Percentiles rank a stretch among this genome's conserved stretches.
Conservation (phyloP, 1,140 invertebrate genomes). For the Bombus picipes region DNA sequence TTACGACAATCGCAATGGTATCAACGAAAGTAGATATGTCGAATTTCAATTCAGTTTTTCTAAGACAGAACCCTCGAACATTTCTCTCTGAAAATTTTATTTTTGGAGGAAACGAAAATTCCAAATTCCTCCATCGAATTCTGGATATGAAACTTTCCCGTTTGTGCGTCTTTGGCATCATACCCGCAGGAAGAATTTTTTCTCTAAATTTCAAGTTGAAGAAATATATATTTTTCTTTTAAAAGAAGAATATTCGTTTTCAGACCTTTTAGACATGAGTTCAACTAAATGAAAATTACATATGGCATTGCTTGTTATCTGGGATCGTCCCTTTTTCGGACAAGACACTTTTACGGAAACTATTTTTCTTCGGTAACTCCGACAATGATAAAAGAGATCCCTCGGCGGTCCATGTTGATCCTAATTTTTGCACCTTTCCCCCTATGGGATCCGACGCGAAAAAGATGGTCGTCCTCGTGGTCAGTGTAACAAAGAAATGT, state of each 20-base stretch:
- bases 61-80: too few relatives aligned
- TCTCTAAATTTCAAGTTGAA: neutral
- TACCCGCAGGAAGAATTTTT: neutral
- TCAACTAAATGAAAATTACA: neutral
- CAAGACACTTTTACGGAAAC: conserved; percentile 15
- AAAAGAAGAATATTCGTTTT: neutral
- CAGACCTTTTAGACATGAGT: neutral
- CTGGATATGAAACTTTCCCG: neutral
- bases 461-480: conserved; percentile 21
- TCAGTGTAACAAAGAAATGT: conserved; percentile 51
- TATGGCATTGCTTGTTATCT: conserved; percentile 11
- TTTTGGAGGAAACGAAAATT: neutral
- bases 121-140: neutral
- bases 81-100: neutral
- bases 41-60: neutral
- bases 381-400: conserved; percentile 77
- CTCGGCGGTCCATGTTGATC: conserved; percentile 74
- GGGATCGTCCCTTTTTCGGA: conserved; percentile 28
- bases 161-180: neutral
- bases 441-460: conserved; percentile 47
- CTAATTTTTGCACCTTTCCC: conserved; percentile 75
- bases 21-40: neutral
- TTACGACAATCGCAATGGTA: neutral
- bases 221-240: neutral
- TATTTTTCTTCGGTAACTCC: conserved; percentile 77